Evolutionary conservation across 2,113 vertebrate species (phyloP).

Genomic region (Pao palembangensis): DNA sequence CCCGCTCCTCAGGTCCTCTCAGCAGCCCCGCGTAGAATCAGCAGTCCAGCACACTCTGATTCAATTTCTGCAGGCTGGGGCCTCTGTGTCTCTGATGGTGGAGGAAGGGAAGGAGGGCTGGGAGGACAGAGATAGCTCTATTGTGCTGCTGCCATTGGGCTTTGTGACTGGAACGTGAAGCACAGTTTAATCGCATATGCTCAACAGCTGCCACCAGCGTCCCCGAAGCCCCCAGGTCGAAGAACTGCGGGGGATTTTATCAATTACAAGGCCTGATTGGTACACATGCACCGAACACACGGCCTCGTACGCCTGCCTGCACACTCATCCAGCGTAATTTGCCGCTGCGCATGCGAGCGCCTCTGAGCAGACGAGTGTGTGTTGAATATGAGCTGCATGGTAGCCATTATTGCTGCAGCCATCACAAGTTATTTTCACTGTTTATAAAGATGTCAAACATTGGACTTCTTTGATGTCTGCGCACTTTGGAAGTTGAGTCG

Average conservation of each 20-base stretch:
- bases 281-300: slow-evolving; percentile 42
- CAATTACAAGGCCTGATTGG: slow-evolving; percentile 68
- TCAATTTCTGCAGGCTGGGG: slow-evolving; percentile 67
- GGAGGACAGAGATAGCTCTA: slow-evolving; percentile 59
- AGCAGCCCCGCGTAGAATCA: slow-evolving; percentile 35
- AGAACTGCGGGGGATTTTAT: slow-evolving; percentile 57
- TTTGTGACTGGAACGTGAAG: slow-evolving; percentile 58
- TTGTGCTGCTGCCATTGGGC: slow-evolving; percentile 66
- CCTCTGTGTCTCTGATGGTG: slow-evolving; percentile 46
- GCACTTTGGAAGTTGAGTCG: slow-evolving; percentile 35
- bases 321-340: slow-evolving; percentile 37
- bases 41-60: slow-evolving; percentile 38
- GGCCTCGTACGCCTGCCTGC: slow-evolving; percentile 29
- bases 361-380: not conserved
- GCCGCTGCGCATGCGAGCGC: not conserved
- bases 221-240: slow-evolving; percentile 64
- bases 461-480: slow-evolving; percentile 54
- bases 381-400: slow-evolving; percentile 43
- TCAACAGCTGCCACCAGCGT: slow-evolving; percentile 68
- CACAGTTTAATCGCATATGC: slow-evolving; percentile 63
- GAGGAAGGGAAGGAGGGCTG: slow-evolving; percentile 35
- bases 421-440: slow-evolving; percentile 54
- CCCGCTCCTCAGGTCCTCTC: slow-evolving; percentile 25
- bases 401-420: slow-evolving; percentile 60
- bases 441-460: slow-evolving; percentile 70